A percentile compares a stretch with the other conserved stretches of the same genome.
Conservation (phyloP, 2,888 invertebrate species). For the Blastobasis lacticolella region DNA sequence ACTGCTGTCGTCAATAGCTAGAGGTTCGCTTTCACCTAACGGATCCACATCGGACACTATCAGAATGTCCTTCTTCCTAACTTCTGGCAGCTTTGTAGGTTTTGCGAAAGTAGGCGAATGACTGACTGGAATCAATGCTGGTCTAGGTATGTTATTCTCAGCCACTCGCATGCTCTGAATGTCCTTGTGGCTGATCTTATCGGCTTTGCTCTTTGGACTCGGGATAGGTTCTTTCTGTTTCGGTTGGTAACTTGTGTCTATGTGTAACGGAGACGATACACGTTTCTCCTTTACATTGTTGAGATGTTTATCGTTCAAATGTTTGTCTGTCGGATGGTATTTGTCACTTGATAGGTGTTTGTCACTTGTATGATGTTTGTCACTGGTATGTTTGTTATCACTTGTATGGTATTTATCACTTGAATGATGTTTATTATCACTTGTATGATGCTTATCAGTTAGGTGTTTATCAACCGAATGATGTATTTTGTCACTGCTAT, state of each 20-base stretch:
- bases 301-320: no score
- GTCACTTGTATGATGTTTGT: slow-evolving; percentile 20
- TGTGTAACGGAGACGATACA: slow-evolving; percentile 39
- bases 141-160: slow-evolving; percentile 59
- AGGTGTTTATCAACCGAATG: neutral
- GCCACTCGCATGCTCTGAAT: slow-evolving; percentile 50
- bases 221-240: slow-evolving; percentile 35
- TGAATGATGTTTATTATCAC: neutral
- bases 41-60: slow-evolving; percentile 61
- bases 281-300: slow-evolving; percentile 29
- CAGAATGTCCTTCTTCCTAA: slow-evolving; percentile 53
- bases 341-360: neutral
- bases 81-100: slow-evolving; percentile 57
- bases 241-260: slow-evolving; percentile 46
- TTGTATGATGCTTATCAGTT: neutral
- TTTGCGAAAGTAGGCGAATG: slow-evolving; percentile 63
- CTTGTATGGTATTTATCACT: slow-evolving; percentile 21
- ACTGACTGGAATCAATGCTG: slow-evolving; percentile 49
- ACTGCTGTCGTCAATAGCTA: slow-evolving; percentile 61
- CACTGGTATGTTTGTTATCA: slow-evolving; percentile 33
- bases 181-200: slow-evolving; percentile 47
- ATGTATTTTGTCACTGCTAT: neutral
- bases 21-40: slow-evolving; percentile 43
- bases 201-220: slow-evolving; percentile 41
- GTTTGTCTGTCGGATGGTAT: neutral